Conservation (phyloP, 30 jellyfish, hydroid and myxozoan species). For the Nemopilema nomurai region DNA sequence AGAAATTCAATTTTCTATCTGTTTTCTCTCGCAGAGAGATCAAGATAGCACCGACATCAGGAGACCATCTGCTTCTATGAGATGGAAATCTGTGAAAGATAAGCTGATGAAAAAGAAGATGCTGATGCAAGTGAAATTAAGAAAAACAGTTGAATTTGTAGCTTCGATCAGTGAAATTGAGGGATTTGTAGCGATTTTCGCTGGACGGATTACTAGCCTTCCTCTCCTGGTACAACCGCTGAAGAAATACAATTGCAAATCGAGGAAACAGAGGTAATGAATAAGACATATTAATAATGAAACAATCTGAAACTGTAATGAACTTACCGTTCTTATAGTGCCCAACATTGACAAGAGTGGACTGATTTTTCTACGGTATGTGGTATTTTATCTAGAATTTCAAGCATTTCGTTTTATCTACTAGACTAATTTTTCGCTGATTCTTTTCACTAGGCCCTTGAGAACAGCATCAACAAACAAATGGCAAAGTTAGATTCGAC, state of each 20-base stretch:
- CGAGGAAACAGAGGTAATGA: constrained; percentile 63
- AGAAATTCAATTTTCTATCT: not conserved
- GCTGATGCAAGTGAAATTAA: constrained; percentile 37
- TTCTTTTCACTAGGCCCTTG: constrained; percentile 43
- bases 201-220: constrained; percentile 70
- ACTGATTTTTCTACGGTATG: too few species aligned
- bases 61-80: constrained; percentile 10
- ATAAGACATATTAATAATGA: not conserved
- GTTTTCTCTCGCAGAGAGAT: not conserved
- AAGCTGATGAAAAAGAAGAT: constrained; percentile 54
- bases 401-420: not conserved
- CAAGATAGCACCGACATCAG: constrained; percentile 29
- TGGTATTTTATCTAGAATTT: too few species aligned
- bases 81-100: constrained; percentile 70
- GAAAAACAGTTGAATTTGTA: constrained; percentile 65
- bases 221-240: constrained; percentile 71
- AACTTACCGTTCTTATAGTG: too few species aligned
- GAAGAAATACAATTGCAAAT: constrained; percentile 82
- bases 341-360: too few species aligned
- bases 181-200: constrained; percentile 71
- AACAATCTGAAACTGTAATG: not conserved
- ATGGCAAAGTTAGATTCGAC: constrained; percentile 63
- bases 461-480: constrained; percentile 66
- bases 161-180: constrained; percentile 73
- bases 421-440: not conserved